A percentile compares a stretch with the other conserved stretches of the same genome.
phyloP scores from a whole-genome alignment of 2,888 invertebrate genomes.

The Tortrix viridana region DNA sequence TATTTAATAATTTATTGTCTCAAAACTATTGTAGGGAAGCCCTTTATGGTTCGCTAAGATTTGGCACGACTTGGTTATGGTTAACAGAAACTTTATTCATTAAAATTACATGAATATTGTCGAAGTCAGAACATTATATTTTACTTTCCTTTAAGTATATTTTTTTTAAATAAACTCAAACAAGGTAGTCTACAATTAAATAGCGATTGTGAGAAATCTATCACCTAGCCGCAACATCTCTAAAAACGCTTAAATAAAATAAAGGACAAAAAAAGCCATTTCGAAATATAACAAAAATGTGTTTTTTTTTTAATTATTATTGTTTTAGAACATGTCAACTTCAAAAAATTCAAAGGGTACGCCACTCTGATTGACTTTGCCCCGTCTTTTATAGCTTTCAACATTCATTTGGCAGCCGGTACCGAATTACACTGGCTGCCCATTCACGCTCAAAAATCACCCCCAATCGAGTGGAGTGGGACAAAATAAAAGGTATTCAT shows the following conservation, averaged over 20 bases:
- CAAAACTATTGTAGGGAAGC: slow-evolving; percentile 69
- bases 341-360: slow-evolving; percentile 54
- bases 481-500: slow-evolving; percentile 82
- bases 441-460: slow-evolving; percentile 83
- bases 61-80: neutral
- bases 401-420: slow-evolving; percentile 78
- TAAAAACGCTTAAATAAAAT: no score
- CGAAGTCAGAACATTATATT: neutral
- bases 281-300: no score
- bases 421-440: slow-evolving; percentile 79
- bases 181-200: no score
- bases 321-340: slow-evolving; percentile 31
- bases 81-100: slow-evolving; percentile 3
- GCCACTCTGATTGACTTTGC: slow-evolving; percentile 73
- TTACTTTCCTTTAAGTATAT: neutral
- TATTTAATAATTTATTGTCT: slow-evolving; percentile 83
- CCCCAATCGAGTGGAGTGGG: slow-evolving; percentile 81
- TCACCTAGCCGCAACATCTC: no score
- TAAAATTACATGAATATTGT: neutral
- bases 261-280: no score
- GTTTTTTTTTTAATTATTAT: no score
- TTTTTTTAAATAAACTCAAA: neutral
- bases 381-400: slow-evolving; percentile 78
- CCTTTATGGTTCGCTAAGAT: slow-evolving; percentile 14
- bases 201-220: no score